Evolutionary conservation across 1,140 invertebrate species (phyloP).

Genomic region (Lasioglossum albipes): DNA sequence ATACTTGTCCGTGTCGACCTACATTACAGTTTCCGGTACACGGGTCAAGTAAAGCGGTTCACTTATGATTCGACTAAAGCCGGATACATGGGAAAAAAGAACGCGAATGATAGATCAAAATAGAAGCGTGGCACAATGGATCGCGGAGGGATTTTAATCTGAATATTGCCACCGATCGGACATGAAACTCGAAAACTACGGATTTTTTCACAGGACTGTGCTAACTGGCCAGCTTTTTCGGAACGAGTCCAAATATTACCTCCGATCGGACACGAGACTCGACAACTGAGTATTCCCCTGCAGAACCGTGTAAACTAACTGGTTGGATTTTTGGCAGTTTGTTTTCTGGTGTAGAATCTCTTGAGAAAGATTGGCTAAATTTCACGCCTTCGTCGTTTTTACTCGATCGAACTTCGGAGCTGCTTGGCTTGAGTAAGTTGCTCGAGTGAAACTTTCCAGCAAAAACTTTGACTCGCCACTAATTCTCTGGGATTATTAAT

Average conservation of each 20-base stretch:
- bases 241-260: too few relatives aligned
- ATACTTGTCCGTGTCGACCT: constrained; percentile 7
- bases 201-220: too few relatives aligned
- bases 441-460: neutral
- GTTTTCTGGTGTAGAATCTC: neutral
- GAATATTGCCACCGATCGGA: neutral
- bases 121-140: neutral
- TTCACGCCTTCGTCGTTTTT: neutral
- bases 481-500: neutral
- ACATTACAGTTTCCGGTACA: neutral
- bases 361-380: neutral
- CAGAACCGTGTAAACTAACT: neutral
- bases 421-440: neutral
- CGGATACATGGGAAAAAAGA: neutral
- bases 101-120: neutral
- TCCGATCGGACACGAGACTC: too few relatives aligned
- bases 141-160: neutral
- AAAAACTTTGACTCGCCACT: neutral
- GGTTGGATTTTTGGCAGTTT: neutral
- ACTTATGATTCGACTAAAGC: neutral
- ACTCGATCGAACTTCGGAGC: neutral
- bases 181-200: neutral
- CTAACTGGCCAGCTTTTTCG: neutral
- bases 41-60: too few relatives aligned
- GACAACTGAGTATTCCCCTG: too few relatives aligned